Conservation (phyloP, 2,888 invertebrate genomes). For the Anthrax anthrax region DNA sequence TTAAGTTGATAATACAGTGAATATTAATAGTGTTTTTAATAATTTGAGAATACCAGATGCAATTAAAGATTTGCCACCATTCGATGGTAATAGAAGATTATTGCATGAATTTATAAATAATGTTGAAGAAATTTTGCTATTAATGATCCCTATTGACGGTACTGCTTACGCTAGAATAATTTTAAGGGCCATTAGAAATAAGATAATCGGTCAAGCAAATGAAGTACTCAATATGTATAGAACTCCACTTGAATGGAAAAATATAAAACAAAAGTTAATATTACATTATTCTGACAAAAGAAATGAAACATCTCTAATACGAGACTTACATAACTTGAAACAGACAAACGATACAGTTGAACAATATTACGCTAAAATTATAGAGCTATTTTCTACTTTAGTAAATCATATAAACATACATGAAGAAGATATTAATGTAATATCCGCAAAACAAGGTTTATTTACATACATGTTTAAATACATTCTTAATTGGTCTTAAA, state of each 20-base stretch:
- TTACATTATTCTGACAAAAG: conserved; percentile 13
- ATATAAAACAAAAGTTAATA: conserved; percentile 12
- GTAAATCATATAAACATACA: no score
- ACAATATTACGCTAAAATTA: no score
- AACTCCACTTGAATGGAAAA: conserved; percentile 10
- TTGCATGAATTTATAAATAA: conserved; percentile 11
- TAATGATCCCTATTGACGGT: conserved; percentile 5
- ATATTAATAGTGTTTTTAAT: no score
- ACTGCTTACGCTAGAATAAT: conserved; percentile 9
- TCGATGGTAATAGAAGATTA: conserved; percentile 6
- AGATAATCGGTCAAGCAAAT: conserved; percentile 12
- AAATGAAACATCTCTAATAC: no score
- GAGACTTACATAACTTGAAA: no score
- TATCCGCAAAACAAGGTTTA: no score
- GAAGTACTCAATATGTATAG: conserved; percentile 13
- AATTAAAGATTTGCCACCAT: conserved; percentile 12
- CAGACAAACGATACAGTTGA: no score
- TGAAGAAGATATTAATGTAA: no score
- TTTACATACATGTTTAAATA: no score
- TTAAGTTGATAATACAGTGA: no score
- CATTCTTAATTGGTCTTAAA: no score
- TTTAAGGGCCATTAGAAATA: conserved; percentile 11
- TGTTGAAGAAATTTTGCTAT: conserved; percentile 9
- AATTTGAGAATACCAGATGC: conserved; percentile 11
- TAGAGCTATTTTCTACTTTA: no score